Conservation (phyloP, 2,797 vertebrate genomes). For the Eremophila alpestris region DNA sequence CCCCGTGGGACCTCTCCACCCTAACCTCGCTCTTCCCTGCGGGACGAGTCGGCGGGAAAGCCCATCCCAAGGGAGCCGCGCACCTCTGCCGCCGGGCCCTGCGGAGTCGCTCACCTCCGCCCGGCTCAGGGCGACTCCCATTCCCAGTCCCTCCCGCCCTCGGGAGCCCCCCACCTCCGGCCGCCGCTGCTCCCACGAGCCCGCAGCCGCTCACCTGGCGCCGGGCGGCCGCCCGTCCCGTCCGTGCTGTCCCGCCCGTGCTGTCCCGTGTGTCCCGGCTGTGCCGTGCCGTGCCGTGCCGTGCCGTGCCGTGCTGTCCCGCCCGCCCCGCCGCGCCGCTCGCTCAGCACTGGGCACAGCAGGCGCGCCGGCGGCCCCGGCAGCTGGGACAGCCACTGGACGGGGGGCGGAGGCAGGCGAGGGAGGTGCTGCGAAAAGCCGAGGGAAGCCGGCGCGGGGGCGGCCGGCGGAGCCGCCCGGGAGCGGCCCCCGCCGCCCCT, state of each 20-base stretch:
- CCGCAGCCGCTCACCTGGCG: background rate
- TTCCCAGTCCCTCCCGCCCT: background rate
- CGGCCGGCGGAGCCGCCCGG: too few species aligned
- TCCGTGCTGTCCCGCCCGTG: background rate
- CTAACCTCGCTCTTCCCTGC: background rate
- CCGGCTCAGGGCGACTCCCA: background rate
- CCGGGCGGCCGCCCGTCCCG: background rate
- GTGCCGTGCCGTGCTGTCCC: background rate
- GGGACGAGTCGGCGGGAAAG: background rate
- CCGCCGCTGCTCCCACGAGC: background rate
- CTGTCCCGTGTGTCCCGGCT: background rate
- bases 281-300: too few species aligned
- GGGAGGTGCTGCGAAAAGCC: background rate
- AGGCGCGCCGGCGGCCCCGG: background rate
- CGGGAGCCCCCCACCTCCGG: background rate
- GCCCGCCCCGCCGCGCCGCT: background rate
- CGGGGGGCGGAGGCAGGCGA: conserved; percentile 8
- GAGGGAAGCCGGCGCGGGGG: background rate
- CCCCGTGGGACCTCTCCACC: background rate
- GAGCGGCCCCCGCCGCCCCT: too few species aligned
- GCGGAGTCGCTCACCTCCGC: background rate
- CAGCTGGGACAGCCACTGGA: background rate
- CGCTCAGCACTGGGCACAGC: background rate
- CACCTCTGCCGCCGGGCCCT: background rate
- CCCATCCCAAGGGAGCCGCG: background rate